Percentiles rank a stretch among this genome's conserved stretches.
phyloP scores from a whole-genome alignment of 2,797 vertebrate genomes.

The Threskiornis aethiopicus region DNA sequence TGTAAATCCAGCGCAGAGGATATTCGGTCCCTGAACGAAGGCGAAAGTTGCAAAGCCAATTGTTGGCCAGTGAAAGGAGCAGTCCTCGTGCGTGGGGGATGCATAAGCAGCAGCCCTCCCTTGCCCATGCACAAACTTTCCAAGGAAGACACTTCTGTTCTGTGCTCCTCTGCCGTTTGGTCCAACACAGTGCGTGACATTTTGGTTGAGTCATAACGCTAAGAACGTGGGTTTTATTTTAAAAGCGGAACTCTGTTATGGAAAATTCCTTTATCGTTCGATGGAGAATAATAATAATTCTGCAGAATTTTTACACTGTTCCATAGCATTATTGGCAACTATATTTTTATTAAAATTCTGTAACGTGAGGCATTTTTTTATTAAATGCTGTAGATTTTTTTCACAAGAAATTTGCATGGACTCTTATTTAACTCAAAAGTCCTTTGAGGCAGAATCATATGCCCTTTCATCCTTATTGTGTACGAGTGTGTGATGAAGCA shows the following conservation, averaged over 20 bases:
- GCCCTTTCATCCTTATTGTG: not conserved
- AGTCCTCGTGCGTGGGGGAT: fast-evolving
- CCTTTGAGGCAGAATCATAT: not conserved
- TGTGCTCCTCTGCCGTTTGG: not conserved
- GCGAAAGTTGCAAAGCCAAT: not conserved
- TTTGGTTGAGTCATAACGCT: not conserved
- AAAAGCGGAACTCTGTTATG: not conserved
- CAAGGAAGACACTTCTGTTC: not conserved
- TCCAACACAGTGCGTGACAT: not conserved
- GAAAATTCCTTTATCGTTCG: not conserved
- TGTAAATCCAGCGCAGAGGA: not conserved
- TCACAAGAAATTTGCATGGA: not conserved
- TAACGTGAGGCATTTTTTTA: not conserved
- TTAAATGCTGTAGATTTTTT: not conserved
- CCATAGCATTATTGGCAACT: not conserved
- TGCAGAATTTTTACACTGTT: not conserved
- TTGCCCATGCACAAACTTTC: not conserved
- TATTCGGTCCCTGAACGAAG: not conserved
- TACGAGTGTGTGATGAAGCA: not conserved
- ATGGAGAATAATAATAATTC: not conserved
- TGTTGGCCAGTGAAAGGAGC: not conserved
- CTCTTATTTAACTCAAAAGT: not conserved
- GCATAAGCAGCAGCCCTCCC: not conserved
- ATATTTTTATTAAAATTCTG: not conserved
- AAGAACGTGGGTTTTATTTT: not conserved